These are phyloP conservation scores for Oxyura jamaicensis DNA, from an alignment of 2,113 vertebrate genomes.

Conservation along the genomic window DNA sequence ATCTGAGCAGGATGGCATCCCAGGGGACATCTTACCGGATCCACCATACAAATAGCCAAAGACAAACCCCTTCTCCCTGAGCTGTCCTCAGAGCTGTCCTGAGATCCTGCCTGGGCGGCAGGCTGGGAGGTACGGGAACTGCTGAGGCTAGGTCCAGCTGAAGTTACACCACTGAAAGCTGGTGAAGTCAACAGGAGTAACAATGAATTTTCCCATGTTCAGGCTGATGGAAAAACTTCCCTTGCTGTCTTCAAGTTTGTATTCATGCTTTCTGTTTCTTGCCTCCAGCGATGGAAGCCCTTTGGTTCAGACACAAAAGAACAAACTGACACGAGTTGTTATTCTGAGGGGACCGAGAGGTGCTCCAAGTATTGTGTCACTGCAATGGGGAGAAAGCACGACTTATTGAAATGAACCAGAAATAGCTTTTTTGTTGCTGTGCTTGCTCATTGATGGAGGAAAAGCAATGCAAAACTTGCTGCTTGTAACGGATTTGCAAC, in stretches of 20 bases:
- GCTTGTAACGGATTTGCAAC: background rate
- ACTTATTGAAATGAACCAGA: background rate
- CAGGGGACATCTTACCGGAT: background rate
- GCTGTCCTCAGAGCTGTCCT: background rate
- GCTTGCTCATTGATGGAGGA: accelerated
- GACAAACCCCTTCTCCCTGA: background rate
- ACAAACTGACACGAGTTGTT: background rate
- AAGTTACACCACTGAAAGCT: background rate
- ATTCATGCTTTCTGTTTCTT: background rate
- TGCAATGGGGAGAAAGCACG: background rate
- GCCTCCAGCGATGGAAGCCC: background rate
- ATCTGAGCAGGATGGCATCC: background rate
- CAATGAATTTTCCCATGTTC: background rate
- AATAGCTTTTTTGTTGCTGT: background rate
- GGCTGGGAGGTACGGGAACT: background rate
- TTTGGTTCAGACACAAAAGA: background rate
- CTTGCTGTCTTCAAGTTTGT: background rate
- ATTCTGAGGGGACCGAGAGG: background rate
- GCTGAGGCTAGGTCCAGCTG: background rate
- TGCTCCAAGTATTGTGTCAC: background rate
- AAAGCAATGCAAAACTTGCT: background rate
- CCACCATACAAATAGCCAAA: background rate
- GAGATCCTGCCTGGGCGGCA: background rate
- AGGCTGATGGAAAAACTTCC: background rate
- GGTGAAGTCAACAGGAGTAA: background rate